phyloP scores from a whole-genome alignment of 2,797 vertebrate species.

The Telmatherina bonti region DNA sequence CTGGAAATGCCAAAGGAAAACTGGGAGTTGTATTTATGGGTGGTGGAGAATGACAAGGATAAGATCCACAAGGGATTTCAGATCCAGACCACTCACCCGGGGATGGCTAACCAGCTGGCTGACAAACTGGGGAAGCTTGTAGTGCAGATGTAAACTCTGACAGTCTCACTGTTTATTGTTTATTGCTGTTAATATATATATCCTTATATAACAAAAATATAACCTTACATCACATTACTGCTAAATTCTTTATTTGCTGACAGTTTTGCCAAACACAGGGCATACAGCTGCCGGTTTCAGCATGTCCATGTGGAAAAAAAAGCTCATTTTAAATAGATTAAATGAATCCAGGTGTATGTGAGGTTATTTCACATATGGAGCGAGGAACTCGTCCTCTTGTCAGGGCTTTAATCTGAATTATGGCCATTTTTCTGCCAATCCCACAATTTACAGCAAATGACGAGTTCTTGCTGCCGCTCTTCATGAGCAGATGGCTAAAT shows the following conservation, averaged over 20 bases:
- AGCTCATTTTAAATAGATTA: constrained; percentile 13
- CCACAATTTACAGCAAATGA: not conserved
- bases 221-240: not conserved
- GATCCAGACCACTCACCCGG: too few species aligned
- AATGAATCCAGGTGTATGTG: constrained; percentile 13
- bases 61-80: too few species aligned
- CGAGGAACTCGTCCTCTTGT: constrained; percentile 38
- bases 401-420: not conserved
- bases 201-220: not conserved
- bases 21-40: too few species aligned
- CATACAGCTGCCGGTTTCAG: too few species aligned
- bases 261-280: not conserved
- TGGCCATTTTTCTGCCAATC: not conserved
- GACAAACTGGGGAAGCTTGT: too few species aligned
- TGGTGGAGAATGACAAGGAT: too few species aligned
- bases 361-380: constrained; percentile 6
- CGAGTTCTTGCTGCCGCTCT: not conserved
- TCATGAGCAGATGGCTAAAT: not conserved
- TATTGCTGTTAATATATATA: not conserved
- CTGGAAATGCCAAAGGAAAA: too few species aligned
- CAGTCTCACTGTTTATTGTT: too few species aligned
- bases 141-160: too few species aligned
- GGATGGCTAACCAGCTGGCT: too few species aligned
- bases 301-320: too few species aligned
- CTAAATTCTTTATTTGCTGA: not conserved